Percentiles rank a stretch among this genome's conserved stretches.
Evolutionary conservation across 2,113 vertebrate species (phyloP).

Genomic region (Corythaixoides concolor): DNA sequence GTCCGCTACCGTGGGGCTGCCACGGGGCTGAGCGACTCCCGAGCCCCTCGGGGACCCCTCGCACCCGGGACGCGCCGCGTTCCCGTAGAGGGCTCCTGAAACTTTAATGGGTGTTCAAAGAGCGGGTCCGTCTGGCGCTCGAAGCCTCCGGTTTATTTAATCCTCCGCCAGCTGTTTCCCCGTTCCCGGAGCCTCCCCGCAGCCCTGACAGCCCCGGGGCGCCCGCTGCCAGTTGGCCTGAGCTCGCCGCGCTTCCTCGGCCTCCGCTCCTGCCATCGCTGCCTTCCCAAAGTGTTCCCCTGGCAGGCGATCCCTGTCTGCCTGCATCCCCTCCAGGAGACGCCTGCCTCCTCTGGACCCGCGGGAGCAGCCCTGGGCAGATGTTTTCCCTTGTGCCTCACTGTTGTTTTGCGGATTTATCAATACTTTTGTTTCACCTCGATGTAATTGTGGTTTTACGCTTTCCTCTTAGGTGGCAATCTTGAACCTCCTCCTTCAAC

Average conservation of each 20-base stretch:
- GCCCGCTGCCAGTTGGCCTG: not conserved
- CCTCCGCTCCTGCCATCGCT: not conserved
- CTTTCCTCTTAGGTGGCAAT: not conserved
- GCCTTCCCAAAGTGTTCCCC: not conserved
- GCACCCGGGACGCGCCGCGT: not conserved
- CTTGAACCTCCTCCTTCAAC: not conserved
- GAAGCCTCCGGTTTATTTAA: not conserved
- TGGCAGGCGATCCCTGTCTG: not conserved
- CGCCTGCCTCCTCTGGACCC: not conserved
- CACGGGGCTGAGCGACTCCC: too few species aligned
- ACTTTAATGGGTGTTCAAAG: too few species aligned
- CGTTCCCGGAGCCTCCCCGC: too few species aligned
- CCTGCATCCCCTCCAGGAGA: not conserved
- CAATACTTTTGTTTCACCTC: too few species aligned
- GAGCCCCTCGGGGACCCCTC: too few species aligned
- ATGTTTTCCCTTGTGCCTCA: not conserved
- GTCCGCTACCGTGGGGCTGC: too few species aligned
- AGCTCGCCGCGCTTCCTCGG: fast-evolving
- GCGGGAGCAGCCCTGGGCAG: not conserved
- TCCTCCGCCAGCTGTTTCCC: too few species aligned
- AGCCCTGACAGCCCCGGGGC: not conserved
- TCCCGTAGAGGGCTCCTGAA: not conserved
- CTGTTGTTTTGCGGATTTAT: not conserved
- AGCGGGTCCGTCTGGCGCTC: too few species aligned
- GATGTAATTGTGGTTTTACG: not conserved